phyloP scores from a whole-genome alignment of 2,888 invertebrate species.

The Heliconius aoede region DNA sequence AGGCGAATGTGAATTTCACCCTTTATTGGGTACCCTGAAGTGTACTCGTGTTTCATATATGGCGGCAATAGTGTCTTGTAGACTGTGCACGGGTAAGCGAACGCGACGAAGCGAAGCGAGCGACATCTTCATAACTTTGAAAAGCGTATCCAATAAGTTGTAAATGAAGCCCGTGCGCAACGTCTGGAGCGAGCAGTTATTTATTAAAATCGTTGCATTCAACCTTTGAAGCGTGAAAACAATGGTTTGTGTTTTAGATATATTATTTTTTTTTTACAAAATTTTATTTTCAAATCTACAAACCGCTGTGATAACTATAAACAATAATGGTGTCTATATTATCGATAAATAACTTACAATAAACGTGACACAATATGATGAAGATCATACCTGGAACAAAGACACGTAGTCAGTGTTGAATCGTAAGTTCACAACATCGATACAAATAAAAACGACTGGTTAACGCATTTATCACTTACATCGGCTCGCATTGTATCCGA shows the following conservation, averaged over 20 bases:
- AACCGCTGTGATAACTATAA: not conserved
- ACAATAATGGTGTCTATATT: not conserved
- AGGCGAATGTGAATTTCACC: constrained; percentile 5
- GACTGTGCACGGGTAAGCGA: constrained; percentile 18
- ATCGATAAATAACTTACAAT: constrained; percentile 38
- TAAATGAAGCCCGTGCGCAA: constrained; percentile 47
- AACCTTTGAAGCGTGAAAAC: constrained; percentile 15
- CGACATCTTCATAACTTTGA: constrained; percentile 60
- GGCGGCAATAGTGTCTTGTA: constrained; percentile 9
- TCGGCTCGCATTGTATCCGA: constrained; percentile 58
- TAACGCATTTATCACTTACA: constrained; percentile 62
- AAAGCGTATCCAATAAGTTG: constrained; percentile 58
- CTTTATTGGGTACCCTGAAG: constrained; percentile 12
- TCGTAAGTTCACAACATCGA: constrained; percentile 42
- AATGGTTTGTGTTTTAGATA: constrained; percentile 15
- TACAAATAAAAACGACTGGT: constrained; percentile 52
- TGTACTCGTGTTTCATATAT: not conserved
- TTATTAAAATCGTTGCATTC: constrained; percentile 37
- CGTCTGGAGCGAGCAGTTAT: constrained; percentile 35
- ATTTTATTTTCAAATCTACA: not conserved
- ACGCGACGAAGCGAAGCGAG: constrained; percentile 33
- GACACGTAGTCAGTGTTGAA: constrained; percentile 51
- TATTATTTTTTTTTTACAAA: constrained; percentile 20
- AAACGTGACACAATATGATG: constrained; percentile 42
- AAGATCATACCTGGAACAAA: constrained; percentile 74